Percentiles rank a stretch among this genome's conserved stretches.
Evolutionary conservation across 2,888 invertebrate genomes (phyloP).

Genomic region (Altica lythri): DNA sequence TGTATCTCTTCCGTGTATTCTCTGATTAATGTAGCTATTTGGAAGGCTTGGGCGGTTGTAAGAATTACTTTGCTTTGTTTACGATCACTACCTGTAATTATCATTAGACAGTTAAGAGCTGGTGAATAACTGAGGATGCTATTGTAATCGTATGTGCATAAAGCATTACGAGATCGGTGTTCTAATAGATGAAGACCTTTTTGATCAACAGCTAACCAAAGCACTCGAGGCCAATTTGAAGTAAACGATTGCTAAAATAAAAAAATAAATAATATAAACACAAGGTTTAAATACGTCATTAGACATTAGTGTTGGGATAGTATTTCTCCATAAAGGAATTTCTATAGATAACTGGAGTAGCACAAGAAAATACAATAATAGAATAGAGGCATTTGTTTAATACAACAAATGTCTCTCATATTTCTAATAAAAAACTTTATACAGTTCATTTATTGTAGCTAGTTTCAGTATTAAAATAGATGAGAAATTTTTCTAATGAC

Average conservation of each 20-base stretch:
- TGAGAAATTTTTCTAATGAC: not conserved
- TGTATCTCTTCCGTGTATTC: slow-evolving; percentile 76
- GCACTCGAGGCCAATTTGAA: slow-evolving; percentile 90
- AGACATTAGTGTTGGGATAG: no score
- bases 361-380: not conserved
- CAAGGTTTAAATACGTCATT: no score
- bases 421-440: no score
- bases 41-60: slow-evolving; percentile 90
- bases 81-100: slow-evolving; percentile 84
- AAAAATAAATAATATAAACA: no score
- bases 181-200: slow-evolving; percentile 88
- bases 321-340: no score
- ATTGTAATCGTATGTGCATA: slow-evolving; percentile 90
- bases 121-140: slow-evolving; percentile 91
- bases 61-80: slow-evolving; percentile 92
- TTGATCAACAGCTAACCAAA: slow-evolving; percentile 94
- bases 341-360: no score
- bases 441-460: no score
- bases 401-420: no score
- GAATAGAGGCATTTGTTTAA: no score
- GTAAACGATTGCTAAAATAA: slow-evolving; percentile 86
- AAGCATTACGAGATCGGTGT: slow-evolving; percentile 82
- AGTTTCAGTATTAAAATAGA: no score
- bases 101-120: slow-evolving; percentile 89
- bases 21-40: slow-evolving; percentile 88